Conservation (phyloP, 2,113 vertebrate genomes). For the Scortum barcoo region DNA sequence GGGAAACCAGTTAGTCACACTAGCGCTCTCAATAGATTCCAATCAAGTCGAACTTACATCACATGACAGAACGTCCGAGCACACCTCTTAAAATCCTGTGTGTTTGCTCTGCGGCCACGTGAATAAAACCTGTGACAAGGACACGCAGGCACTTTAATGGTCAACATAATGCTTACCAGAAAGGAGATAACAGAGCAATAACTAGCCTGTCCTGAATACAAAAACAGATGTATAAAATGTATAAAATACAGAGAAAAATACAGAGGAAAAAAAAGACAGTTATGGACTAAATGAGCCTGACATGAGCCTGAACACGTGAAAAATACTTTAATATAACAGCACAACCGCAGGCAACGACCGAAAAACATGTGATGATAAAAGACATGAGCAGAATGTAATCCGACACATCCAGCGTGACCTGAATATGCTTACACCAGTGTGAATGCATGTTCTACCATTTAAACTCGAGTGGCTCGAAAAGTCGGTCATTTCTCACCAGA, state of each 20-base stretch:
- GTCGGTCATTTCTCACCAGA: not conserved
- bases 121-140: not conserved
- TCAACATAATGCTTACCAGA: not conserved
- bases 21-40: constrained; percentile 22
- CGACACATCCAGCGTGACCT: constrained; percentile 5
- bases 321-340: not conserved
- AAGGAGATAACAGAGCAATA: not conserved
- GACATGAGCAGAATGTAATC: constrained; percentile 8
- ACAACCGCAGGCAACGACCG: not conserved
- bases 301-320: not conserved
- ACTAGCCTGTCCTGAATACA: not conserved
- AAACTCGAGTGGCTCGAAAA: not conserved
- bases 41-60: constrained; percentile 13
- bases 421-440: not conserved
- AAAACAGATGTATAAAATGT: no score
- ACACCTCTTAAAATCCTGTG: not conserved
- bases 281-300: not conserved
- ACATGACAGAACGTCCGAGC: not conserved
- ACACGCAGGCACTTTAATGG: not conserved
- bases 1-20: constrained; percentile 38
- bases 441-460: not conserved
- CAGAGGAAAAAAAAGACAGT: no score
- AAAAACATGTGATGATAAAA: constrained; percentile 9
- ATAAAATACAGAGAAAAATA: not conserved
- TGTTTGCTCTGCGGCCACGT: not conserved